These are phyloP conservation scores for Hycleus phaleratus DNA, from an alignment of 1,140 invertebrate genomes.

Conservation along the genomic window DNA sequence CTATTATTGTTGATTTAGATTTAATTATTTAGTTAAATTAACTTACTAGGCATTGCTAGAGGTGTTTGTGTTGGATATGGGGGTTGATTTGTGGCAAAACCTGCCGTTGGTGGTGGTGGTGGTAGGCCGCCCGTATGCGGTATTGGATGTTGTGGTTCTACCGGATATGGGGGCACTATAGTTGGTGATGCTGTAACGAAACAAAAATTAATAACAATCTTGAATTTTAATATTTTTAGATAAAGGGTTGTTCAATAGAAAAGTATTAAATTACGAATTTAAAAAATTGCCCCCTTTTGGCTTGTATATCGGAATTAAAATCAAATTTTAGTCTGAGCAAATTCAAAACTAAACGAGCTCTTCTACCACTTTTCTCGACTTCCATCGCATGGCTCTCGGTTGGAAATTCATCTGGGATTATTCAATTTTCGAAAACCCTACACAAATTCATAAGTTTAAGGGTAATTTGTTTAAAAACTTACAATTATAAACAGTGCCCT, in stretches of 20 bases:
- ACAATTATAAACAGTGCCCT: conserved; percentile 28
- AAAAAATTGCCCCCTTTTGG: too few species aligned
- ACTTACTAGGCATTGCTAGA: conserved; percentile 1
- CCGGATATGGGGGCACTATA: conserved; percentile 10
- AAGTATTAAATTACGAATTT: too few species aligned
- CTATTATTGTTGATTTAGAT: background rate
- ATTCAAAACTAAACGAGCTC: too few species aligned
- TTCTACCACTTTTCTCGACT: too few species aligned
- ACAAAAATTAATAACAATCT: background rate
- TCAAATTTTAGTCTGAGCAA: too few species aligned
- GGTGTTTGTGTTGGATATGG: conserved; percentile 10
- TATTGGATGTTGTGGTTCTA: conserved; percentile 9
- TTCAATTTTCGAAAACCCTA: too few species aligned
- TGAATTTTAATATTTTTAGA: too few species aligned
- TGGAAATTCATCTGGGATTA: too few species aligned
- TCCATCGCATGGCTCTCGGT: too few species aligned
- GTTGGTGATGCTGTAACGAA: conserved; percentile 1
- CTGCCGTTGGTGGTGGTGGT: background rate
- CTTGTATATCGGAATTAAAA: too few species aligned
- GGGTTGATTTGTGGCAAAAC: background rate
- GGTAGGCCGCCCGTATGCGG: background rate
- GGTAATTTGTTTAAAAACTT: conserved; percentile 1
- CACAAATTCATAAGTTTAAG: too few species aligned
- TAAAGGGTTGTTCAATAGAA: background rate
- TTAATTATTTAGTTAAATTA: background rate